Conservation (phyloP, 2,113 vertebrate species). For the Onychorhynchus coronatus region DNA sequence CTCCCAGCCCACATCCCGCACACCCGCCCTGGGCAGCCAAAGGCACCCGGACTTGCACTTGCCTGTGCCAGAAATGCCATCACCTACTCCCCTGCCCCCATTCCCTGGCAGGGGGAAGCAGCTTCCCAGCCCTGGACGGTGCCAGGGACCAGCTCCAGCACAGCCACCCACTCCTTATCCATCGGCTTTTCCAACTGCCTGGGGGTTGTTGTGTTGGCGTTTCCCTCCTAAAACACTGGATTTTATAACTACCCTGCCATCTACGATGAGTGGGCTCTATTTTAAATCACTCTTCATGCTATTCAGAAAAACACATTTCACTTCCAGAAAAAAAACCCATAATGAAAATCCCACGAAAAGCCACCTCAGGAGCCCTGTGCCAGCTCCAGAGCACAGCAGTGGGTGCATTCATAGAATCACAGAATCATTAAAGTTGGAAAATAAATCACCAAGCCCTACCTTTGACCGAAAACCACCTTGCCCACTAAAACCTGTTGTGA, state of each 20-base stretch:
- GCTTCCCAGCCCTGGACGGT: not conserved
- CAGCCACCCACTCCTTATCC: not conserved
- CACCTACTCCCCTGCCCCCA: accelerated
- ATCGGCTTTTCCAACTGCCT: not conserved
- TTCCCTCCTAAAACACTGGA: not conserved
- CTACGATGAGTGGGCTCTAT: not conserved
- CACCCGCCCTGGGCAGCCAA: accelerated
- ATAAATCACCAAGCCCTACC: not conserved
- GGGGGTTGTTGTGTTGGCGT: not conserved
- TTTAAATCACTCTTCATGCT: not conserved
- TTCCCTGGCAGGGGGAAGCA: not conserved
- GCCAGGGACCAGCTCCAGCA: not conserved
- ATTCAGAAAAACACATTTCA: not conserved
- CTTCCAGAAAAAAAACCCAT: not conserved
- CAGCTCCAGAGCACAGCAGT: not conserved
- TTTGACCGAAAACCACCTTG: not conserved
- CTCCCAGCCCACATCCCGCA: not conserved
- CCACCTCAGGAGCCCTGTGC: not conserved
- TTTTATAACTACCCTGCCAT: not conserved
- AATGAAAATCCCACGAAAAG: not conserved
- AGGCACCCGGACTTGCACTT: not conserved
- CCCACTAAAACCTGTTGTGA: not conserved
- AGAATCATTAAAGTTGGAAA: not conserved
- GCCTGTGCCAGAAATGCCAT: not conserved
- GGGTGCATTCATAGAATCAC: not conserved